Conservation (phyloP, 1,140 invertebrate genomes). For the Caenorhabditis briggsae region DNA sequence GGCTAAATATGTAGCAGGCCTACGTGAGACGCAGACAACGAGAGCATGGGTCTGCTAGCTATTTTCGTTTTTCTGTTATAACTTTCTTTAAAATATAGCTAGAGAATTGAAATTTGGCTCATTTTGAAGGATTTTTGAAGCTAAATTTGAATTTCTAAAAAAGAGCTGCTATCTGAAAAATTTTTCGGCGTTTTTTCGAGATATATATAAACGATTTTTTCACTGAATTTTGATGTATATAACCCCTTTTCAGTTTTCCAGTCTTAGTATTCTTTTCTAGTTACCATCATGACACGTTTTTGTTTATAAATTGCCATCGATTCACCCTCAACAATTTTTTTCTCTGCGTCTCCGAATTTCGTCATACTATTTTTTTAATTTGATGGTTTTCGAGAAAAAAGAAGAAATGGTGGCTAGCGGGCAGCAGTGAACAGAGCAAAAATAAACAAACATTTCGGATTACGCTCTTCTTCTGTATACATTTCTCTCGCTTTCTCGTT, state of each 20-base stretch:
- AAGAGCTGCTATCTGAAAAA: too few species aligned
- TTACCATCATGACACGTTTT: conserved; percentile 32
- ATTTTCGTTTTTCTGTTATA: too few species aligned
- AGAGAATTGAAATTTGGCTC: too few species aligned
- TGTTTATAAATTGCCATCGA: conserved; percentile 28
- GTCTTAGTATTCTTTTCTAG: background rate
- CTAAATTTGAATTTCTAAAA: too few species aligned
- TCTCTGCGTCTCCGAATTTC: background rate
- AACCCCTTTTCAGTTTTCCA: background rate
- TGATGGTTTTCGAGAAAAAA: background rate
- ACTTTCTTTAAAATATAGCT: too few species aligned
- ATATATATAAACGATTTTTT: too few species aligned
- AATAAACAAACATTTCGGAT: conserved; percentile 55
- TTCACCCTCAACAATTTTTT: background rate
- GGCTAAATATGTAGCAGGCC: too few species aligned
- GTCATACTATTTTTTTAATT: background rate
- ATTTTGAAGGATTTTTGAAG: background rate
- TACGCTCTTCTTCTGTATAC: background rate
- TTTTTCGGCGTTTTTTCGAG: too few species aligned
- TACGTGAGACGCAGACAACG: too few species aligned
- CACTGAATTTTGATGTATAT: too few species aligned
- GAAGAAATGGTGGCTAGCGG: too few species aligned
- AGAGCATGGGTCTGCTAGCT: too few species aligned
- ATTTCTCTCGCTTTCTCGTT: background rate
- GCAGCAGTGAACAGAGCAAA: background rate